Evolutionary conservation across 2,113 vertebrate species (phyloP).

Genomic region (Ondatra zibethicus): DNA sequence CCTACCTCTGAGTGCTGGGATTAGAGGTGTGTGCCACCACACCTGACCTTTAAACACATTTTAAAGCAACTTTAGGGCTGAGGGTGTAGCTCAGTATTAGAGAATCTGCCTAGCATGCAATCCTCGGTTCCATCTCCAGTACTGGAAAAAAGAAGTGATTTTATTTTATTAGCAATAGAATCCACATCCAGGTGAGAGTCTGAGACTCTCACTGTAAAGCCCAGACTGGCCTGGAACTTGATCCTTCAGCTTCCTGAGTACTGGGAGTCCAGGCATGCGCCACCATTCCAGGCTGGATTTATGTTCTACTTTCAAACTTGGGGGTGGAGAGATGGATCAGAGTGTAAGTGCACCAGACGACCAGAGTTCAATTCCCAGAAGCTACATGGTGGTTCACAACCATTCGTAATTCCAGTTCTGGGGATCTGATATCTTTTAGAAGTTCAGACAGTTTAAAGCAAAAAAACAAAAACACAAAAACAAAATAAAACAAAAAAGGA

Average conservation of each 20-base stretch:
- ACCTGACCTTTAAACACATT: neutral
- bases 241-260: neutral
- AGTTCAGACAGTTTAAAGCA: too few relatives aligned
- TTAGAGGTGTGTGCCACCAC: neutral
- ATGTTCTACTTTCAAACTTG: constrained; percentile 37
- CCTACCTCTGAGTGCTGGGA: neutral
- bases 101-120: neutral
- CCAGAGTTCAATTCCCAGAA: neutral
- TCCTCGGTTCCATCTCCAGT: neutral
- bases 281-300: neutral
- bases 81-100: neutral
- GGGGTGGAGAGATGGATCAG: neutral
- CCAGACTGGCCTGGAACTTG: neutral
- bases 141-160: neutral
- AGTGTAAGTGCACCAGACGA: neutral
- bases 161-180: constrained; percentile 35
- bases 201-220: neutral
- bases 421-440: too few relatives aligned
- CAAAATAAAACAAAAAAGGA: neutral
- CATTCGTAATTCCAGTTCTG: neutral
- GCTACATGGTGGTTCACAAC: neutral
- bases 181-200: neutral
- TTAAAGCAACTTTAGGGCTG: neutral
- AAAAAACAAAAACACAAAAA: too few relatives aligned
- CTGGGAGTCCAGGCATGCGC: neutral